Base-by-base conservation (phyloP, 2,797 vertebrate species). In the Columba guinea region DNA sequence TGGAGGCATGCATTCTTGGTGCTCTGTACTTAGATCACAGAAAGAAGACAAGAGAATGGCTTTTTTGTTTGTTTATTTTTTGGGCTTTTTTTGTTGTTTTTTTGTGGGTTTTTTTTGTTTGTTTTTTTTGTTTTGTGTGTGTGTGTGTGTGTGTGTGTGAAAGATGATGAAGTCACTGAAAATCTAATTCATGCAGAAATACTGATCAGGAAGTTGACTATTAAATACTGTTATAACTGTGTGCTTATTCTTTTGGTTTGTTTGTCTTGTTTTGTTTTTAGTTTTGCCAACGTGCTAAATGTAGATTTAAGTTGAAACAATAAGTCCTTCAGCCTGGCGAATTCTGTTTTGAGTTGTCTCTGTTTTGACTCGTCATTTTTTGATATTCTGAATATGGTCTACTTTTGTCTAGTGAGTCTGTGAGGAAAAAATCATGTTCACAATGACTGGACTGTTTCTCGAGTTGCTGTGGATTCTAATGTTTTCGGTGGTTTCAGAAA, bases 351-450 rank as follows among this genome's bases (percentile, higher is more conserved):
- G 35, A 79, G 11, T 41, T 60, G 4, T 23, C 13, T 13, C 2
- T 58, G 18, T 49, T 76, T 53, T 41, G 8, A 17, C 13, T 9
- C 2, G 7, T 16, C 10, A 22, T 39, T 68, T 69, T 12, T 28
- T 7, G 3, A 5, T 44, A 10, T 51, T 69, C 55, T 68, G 5
- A 73, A 49, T 37, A 24, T 20, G 23, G 2, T 28, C 18, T 53
- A 4, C 1, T 41, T 93, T 85, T 79, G 20, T 37, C 14, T 53
- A 37, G 10, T 13, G 20, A 68, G 10, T 63, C 26, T 62, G 11
- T 76, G 39, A 67, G 49, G 19, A 37, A 68, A 78, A 22, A 48
- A 9, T 9, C 7, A 1, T 35, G 5, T 17, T 83, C 0, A 0
- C 5, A 41, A 19, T 58, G 20, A 26, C 41, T 21, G 37, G 20